Percentiles rank a stretch among this genome's conserved stretches.
These are phyloP conservation scores for Theristus sp. DNA, from an alignment of 2,888 invertebrate species.

Conservation along the genomic window DNA sequence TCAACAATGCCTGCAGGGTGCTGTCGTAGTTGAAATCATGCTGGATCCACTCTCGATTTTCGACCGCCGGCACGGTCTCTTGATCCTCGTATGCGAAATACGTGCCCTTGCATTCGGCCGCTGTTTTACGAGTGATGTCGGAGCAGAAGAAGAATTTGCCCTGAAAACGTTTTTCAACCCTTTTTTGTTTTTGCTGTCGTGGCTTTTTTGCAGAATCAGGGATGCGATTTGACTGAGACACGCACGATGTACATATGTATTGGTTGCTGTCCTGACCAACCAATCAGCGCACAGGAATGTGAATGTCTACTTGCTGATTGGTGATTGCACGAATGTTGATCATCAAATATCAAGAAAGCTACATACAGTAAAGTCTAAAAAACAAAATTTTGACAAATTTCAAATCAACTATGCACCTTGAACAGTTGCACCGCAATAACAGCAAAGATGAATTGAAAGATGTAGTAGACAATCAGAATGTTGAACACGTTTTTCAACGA, in stretches of 20 bases:
- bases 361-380: too few relatives aligned
- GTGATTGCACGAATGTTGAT: too few relatives aligned
- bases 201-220: too few relatives aligned
- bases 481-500: conserved; percentile 46
- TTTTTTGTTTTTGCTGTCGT: too few relatives aligned
- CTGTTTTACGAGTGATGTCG: conserved; percentile 8
- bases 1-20: conserved; percentile 42
- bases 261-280: too few relatives aligned
- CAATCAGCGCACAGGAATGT: too few relatives aligned
- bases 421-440: conserved; percentile 98
- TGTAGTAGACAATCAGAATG: conserved; percentile 90
- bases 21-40: conserved; percentile 89
- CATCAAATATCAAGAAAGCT: too few relatives aligned
- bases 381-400: too few relatives aligned
- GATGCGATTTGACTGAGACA: too few relatives aligned
- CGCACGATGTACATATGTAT: too few relatives aligned
- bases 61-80: conserved; percentile 54
- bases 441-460: conserved; percentile 55
- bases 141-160: neutral
- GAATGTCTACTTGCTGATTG: too few relatives aligned
- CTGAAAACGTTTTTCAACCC: conserved; percentile 73
- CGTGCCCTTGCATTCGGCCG: conserved; percentile 50
- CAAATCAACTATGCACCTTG: conserved; percentile 74
- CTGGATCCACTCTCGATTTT: conserved; percentile 57
- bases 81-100: conserved; percentile 65